A percentile compares a stretch with the other conserved stretches of the same genome.
Conservation (phyloP, 2,888 invertebrate species). For the Eupithecia tripunctaria region DNA sequence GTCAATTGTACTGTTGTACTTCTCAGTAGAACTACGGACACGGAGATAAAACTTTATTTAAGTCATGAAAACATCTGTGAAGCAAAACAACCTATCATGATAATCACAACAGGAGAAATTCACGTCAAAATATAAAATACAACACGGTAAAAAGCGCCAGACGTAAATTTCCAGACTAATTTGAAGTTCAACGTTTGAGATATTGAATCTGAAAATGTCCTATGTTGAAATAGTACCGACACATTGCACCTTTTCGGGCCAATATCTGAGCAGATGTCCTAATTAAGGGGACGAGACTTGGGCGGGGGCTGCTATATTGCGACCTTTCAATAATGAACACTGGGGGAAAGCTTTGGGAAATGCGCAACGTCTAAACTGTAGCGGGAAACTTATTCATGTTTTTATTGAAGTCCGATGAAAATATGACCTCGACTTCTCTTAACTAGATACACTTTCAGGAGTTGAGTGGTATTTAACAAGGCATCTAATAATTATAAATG, state of each 20-base stretch:
- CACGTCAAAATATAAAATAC: background rate
- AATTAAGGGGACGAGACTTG: constrained; percentile 76
- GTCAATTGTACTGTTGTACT: no score
- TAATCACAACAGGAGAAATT: background rate
- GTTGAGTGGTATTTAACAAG: no score
- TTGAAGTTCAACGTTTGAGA: constrained; percentile 4
- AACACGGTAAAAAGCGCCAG: background rate
- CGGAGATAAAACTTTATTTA: background rate
- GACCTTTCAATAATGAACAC: constrained; percentile 82
- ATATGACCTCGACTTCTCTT: background rate
- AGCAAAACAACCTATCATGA: background rate
- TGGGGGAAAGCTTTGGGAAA: constrained; percentile 59
- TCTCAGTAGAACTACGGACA: no score
- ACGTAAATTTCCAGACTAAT: constrained; percentile 9
- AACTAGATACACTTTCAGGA: no score
- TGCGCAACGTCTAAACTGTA: constrained; percentile 38
- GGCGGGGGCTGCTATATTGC: constrained; percentile 72
- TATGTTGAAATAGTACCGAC: constrained; percentile 47
- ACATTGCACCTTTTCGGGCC: constrained; percentile 71
- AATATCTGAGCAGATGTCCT: constrained; percentile 81
- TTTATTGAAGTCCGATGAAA: background rate
- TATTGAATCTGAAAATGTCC: constrained; percentile 27
- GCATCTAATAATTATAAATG: no score
- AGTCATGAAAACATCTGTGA: background rate
- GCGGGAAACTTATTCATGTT: constrained; percentile 25